Evolutionary conservation across 1,140 invertebrate genomes (phyloP).

Genomic region (Drosophila pseudoananassae): DNA sequence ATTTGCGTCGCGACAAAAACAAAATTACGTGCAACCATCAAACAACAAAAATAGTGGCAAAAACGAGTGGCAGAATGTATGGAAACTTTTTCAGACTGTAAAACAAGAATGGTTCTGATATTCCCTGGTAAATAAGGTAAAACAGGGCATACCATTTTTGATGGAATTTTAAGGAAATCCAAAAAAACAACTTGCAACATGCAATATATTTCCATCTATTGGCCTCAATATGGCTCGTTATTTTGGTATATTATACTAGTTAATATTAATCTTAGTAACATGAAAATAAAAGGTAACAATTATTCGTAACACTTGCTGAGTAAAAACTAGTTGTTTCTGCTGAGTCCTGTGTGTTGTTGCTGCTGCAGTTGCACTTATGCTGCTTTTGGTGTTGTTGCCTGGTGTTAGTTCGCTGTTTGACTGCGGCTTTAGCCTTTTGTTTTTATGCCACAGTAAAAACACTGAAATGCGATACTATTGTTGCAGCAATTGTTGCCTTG

Average conservation of each 20-base stretch:
- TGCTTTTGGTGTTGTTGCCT: conserved; percentile 36
- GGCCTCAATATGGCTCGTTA: neutral
- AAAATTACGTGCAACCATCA: conserved; percentile 72
- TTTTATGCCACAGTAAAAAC: conserved; percentile 80
- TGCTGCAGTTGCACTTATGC: conserved; percentile 26
- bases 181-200: neutral
- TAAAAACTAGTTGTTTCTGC: neutral
- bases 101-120: conserved; percentile 34
- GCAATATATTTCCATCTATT: neutral
- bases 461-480: conserved; percentile 80
- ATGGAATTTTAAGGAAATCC: neutral
- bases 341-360: conserved; percentile 31
- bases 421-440: conserved; percentile 79
- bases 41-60: neutral
- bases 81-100: conserved; percentile 76
- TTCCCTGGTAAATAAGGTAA: conserved; percentile 5
- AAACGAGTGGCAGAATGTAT: conserved; percentile 29
- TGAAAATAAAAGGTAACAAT: neutral
- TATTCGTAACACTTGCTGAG: neutral
- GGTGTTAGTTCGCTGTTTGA: conserved; percentile 72
- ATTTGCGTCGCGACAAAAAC: conserved; percentile 80
- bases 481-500: conserved; percentile 66
- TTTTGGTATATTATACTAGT: neutral
- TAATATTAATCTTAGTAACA: neutral
- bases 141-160: neutral